Evolutionary conservation across 2,888 invertebrate genomes (phyloP), one percentile per base, ranked within the genome.

Genomic region (Orthonychiurus folsomi): DNA sequence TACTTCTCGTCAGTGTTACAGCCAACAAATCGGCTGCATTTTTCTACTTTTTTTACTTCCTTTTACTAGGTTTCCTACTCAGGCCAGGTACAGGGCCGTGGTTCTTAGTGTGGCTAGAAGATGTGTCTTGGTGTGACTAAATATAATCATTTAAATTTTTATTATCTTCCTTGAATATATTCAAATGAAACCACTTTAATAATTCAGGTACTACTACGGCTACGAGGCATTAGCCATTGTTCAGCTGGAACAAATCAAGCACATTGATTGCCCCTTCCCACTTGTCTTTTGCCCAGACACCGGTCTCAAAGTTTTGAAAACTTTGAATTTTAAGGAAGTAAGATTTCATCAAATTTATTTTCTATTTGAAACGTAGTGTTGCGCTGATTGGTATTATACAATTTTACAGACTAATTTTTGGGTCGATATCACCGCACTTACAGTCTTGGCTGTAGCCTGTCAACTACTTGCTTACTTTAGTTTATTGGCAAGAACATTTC

Each of bases 41-140:
- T n/a, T n/a, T n/a, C n/a, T n/a, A n/a, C 15, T 37, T 37, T 15
- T 15, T 15, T 37, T 37, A 9, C 37, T 37, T 37, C 37, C 37
- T 37, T 15, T 37, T 37, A 5, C 95, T 94, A 64, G 96, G 95
- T 53, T 93, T 92, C 81, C 93, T 94, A 79, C 81, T 96, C 54
- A 96, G 95, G 76, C 85, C 88, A 23, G 88, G 86, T 1, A 91
- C 92, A 0, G 87, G 92, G 23, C 93, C 93, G 0, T 78, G 82
- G 0, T 93, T 91, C 76, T 85, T 93, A 63, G 82, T 85, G 70
- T 93, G 92, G 92, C 79, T 92, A 66, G 88, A 89, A 0, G 88
- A 90, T 77, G 77, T 93, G 18, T 93, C 93, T 0, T 93, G 93
- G 93, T n/a, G n/a, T n/a, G n/a, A n/a, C n/a, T n/a, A n/a, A n/a